These are phyloP conservation scores for Gryon sp. DNA, from an alignment of 1,140 invertebrate genomes.

Conservation along the genomic window DNA sequence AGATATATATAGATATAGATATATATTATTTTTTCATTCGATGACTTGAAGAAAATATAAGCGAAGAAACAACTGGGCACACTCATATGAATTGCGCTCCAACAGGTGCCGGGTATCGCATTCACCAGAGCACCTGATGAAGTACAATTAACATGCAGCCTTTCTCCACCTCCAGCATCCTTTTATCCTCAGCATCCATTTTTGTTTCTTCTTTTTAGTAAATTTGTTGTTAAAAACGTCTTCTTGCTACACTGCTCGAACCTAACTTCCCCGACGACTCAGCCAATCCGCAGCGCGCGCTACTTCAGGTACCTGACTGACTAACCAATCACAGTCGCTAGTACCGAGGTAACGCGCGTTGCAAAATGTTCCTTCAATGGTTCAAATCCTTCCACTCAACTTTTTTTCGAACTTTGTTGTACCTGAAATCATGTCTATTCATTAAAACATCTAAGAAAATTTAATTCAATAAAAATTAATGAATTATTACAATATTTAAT, in stretches of 20 bases:
- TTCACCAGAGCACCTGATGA: conserved; percentile 98
- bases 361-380: conserved; percentile 74
- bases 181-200: background rate
- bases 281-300: conserved; percentile 87
- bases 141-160: conserved; percentile 96
- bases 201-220: background rate
- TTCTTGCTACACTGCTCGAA: too few species aligned
- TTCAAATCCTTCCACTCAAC: background rate
- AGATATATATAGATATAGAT: too few species aligned
- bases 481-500: too few species aligned
- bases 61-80: conserved; percentile 70
- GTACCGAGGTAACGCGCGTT: conserved; percentile 87
- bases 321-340: conserved; percentile 82
- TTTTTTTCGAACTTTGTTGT: background rate
- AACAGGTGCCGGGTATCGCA: conserved; percentile 94
- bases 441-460: too few species aligned
- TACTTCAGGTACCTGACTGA: conserved; percentile 99
- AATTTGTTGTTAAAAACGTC: too few species aligned
- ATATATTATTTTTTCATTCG: too few species aligned
- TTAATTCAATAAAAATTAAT: too few species aligned
- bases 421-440: too few species aligned
- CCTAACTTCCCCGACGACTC: too few species aligned
- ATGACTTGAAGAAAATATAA: background rate
- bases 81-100: conserved; percentile 91
- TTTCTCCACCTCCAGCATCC: conserved; percentile 47